Evolutionary conservation across 2,888 invertebrate species (phyloP).

Genomic region (Strigamia crassipes): DNA sequence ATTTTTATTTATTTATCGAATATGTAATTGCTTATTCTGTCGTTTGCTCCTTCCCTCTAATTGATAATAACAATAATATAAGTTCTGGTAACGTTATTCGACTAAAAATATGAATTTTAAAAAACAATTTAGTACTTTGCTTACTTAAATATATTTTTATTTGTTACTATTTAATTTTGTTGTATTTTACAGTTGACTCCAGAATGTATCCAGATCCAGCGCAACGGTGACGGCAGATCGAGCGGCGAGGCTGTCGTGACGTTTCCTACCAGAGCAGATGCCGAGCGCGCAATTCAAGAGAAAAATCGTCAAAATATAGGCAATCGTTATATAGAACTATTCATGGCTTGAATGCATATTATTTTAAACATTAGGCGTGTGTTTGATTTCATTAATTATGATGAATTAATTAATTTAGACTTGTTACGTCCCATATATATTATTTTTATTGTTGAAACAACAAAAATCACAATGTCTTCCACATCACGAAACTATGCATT

Average conservation of each 20-base stretch:
- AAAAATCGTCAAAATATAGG: slow-evolving; percentile 60
- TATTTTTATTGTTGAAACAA: slow-evolving; percentile 18
- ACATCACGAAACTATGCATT: slow-evolving; percentile 28
- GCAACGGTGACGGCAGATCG: slow-evolving; percentile 60
- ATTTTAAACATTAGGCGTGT: slow-evolving; percentile 1
- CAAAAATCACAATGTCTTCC: slow-evolving; percentile 27
- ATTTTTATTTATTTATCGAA: neutral
- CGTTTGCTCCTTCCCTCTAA: slow-evolving; percentile 14
- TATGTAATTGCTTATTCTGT: neutral
- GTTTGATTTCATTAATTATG: neutral
- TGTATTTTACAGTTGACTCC: slow-evolving; percentile 58
- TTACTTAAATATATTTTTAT: neutral
- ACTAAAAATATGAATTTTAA: neutral
- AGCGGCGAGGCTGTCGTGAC: slow-evolving; percentile 61
- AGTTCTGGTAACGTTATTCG: no score
- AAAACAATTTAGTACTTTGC: neutral
- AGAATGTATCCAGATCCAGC: slow-evolving; percentile 61
- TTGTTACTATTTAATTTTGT: neutral
- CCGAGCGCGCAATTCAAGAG: slow-evolving; percentile 61
- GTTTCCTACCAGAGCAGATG: slow-evolving; percentile 60
- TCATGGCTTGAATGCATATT: slow-evolving; percentile 55
- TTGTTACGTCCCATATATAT: neutral
- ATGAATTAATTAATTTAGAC: neutral
- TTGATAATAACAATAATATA: neutral
- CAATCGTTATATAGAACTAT: slow-evolving; percentile 61